Percentiles rank a stretch among this genome's conserved stretches.
These are phyloP conservation scores for Sphaerodactylus townsendi DNA, from an alignment of 2,113 vertebrate genomes.

Conservation along the genomic window DNA sequence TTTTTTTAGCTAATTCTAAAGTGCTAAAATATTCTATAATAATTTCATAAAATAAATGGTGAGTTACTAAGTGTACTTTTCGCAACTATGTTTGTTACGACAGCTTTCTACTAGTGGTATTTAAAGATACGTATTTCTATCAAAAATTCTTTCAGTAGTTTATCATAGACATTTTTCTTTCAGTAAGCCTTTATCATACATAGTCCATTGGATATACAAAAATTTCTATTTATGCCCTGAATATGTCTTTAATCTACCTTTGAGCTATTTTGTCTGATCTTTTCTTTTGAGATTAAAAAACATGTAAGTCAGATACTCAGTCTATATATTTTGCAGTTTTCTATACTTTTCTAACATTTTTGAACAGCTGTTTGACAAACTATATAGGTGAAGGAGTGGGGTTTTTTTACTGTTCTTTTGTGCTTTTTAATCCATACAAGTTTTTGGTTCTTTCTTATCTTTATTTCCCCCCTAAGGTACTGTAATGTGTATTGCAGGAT, in stretches of 20 bases:
- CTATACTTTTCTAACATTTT: not conserved
- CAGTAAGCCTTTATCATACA: not conserved
- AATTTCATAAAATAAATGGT: slow-evolving; percentile 16
- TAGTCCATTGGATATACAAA: slow-evolving; percentile 28
- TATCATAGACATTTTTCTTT: not conserved
- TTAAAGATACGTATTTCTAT: not conserved
- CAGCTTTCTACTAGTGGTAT: slow-evolving; percentile 9
- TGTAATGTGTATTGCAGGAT: not conserved
- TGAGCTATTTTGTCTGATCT: slow-evolving; percentile 42
- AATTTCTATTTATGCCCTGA: slow-evolving; percentile 23
- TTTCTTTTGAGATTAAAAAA: slow-evolving; percentile 6
- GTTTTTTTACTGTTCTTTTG: slow-evolving; percentile 2
- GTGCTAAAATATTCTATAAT: not conserved
- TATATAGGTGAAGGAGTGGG: not conserved
- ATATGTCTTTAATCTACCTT: slow-evolving; percentile 44
- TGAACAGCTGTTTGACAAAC: slow-evolving; percentile 6
- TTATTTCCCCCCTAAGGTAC: not conserved
- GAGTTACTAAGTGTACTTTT: not conserved
- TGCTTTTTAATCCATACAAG: not conserved
- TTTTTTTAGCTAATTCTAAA: not conserved
- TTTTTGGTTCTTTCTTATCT: slow-evolving; percentile 12
- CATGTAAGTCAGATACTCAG: slow-evolving; percentile 10
- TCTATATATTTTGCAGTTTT: slow-evolving; percentile 14
- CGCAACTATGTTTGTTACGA: not conserved
- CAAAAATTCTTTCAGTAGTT: slow-evolving; percentile 7